Percentiles rank a stretch among this genome's conserved stretches.
phyloP scores from a whole-genome alignment of 2,113 vertebrate species.

The Pleuronectes platessa region DNA sequence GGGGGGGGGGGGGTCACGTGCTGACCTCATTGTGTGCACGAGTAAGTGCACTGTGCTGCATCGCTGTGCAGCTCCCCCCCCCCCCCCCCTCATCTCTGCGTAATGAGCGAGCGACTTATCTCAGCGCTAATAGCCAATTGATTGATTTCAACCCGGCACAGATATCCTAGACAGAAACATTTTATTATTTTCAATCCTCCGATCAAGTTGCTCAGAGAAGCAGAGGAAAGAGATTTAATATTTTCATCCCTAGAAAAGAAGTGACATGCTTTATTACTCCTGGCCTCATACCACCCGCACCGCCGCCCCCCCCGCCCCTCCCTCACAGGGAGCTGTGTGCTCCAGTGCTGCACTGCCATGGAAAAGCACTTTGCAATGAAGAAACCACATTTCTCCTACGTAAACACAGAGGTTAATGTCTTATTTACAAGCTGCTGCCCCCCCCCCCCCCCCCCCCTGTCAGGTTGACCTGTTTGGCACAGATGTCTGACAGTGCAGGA shows the following conservation, averaged over 20 bases:
- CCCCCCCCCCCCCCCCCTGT: background rate
- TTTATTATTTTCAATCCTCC: slow-evolving; percentile 30
- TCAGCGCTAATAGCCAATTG: slow-evolving; percentile 66
- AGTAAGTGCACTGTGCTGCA: slow-evolving; percentile 71
- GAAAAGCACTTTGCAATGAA: slow-evolving; percentile 57
- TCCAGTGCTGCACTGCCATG: slow-evolving; percentile 21
- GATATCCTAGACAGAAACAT: slow-evolving; percentile 54
- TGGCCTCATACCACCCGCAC: slow-evolving; percentile 36
- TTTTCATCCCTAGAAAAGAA: slow-evolving; percentile 71
- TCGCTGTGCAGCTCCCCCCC: slow-evolving; percentile 37
- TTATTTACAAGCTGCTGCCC: slow-evolving; percentile 61
- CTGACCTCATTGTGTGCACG: slow-evolving; percentile 84
- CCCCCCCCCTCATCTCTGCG: background rate
- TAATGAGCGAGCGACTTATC: slow-evolving; percentile 58
- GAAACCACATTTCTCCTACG: slow-evolving; percentile 49
- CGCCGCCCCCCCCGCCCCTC: background rate
- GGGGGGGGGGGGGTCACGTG: slow-evolving; percentile 70
- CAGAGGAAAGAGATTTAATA: slow-evolving; percentile 66
- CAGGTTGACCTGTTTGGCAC: slow-evolving; percentile 38
- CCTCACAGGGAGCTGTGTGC: slow-evolving; percentile 23
- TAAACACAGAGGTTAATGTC: slow-evolving; percentile 68
- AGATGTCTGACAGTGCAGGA: slow-evolving; percentile 34
- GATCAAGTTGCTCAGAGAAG: slow-evolving; percentile 38
- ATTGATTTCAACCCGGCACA: slow-evolving; percentile 69
- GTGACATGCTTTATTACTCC: slow-evolving; percentile 75